Evolutionary conservation across 1,140 invertebrate species (phyloP).

Genomic region (Streblospio benedicti): DNA sequence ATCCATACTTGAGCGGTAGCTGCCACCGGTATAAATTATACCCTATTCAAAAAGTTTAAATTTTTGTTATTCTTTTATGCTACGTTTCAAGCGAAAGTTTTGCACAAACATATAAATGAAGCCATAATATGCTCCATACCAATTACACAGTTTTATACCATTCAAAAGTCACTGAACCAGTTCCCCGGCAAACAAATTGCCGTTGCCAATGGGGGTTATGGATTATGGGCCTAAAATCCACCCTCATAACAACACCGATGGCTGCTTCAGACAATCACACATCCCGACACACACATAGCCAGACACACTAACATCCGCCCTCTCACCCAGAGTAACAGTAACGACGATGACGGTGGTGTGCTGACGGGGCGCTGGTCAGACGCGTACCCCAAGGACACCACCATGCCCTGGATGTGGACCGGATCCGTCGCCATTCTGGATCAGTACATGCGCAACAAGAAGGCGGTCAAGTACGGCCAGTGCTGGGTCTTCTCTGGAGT

Average conservation of each 20-base stretch:
- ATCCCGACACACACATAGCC: not conserved
- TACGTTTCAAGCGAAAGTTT: not conserved
- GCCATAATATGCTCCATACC: not conserved
- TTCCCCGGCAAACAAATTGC: too few relatives aligned
- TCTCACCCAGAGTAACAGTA: conserved; percentile 53
- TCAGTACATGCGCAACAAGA: not conserved
- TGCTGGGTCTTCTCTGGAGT: conserved; percentile 43
- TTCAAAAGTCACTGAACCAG: too few relatives aligned
- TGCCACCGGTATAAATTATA: not conserved
- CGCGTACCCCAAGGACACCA: conserved; percentile 11
- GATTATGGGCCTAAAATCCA: not conserved
- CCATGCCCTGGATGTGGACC: not conserved
- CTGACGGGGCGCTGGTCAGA: conserved; percentile 49
- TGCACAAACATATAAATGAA: not conserved
- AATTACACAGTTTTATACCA: not conserved
- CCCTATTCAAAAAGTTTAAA: not conserved
- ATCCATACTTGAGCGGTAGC: too few relatives aligned
- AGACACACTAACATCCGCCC: not conserved
- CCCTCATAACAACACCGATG: not conserved
- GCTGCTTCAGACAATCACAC: not conserved
- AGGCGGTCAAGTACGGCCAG: conserved; percentile 13
- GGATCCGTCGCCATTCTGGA: conserved; percentile 6
- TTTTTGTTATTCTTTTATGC: not conserved
- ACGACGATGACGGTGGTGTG: conserved; percentile 60
- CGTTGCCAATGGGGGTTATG: not conserved